Conservation (phyloP, 2,888 invertebrate species). For the Pteria penguin region DNA sequence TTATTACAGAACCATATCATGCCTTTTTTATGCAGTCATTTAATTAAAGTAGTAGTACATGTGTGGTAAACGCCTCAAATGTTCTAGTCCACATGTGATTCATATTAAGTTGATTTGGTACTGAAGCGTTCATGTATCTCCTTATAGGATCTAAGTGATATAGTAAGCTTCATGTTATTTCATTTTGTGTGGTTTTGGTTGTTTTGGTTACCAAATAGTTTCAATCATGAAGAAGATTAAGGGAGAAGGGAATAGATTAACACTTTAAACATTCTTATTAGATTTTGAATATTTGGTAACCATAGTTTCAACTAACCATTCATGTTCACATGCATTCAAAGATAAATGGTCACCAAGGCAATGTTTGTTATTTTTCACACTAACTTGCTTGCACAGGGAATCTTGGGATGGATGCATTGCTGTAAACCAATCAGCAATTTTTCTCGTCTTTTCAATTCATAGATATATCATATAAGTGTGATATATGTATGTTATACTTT, state of each 20-base stretch:
- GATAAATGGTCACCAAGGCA: not conserved
- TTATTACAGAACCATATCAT: too few species aligned
- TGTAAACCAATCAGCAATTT: too few species aligned
- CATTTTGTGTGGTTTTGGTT: slow-evolving; percentile 30
- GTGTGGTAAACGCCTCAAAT: too few species aligned
- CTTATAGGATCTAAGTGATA: slow-evolving; percentile 29
- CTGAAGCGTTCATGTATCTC: too few species aligned
- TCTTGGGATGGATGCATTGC: not conserved
- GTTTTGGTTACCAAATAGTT: slow-evolving; percentile 19
- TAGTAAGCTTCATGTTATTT: slow-evolving; percentile 34
- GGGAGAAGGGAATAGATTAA: not conserved
- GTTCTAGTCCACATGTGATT: too few species aligned
- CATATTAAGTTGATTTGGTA: too few species aligned
- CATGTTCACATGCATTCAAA: not conserved
- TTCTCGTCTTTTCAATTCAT: too few species aligned
- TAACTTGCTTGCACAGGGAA: not conserved
- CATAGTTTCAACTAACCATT: not conserved
- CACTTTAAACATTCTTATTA: too few species aligned
- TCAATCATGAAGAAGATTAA: not conserved
- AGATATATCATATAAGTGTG: too few species aligned
- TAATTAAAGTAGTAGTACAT: too few species aligned
- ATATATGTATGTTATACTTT: too few species aligned
- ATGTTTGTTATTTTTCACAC: not conserved
- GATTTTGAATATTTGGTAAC: slow-evolving; percentile 12
- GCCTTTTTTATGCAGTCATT: too few species aligned